A percentile compares a stretch with the other conserved stretches of the same genome.
These are phyloP conservation scores for Protodeltote pygarga DNA, from an alignment of 2,888 invertebrate species.

Conservation along the genomic window DNA sequence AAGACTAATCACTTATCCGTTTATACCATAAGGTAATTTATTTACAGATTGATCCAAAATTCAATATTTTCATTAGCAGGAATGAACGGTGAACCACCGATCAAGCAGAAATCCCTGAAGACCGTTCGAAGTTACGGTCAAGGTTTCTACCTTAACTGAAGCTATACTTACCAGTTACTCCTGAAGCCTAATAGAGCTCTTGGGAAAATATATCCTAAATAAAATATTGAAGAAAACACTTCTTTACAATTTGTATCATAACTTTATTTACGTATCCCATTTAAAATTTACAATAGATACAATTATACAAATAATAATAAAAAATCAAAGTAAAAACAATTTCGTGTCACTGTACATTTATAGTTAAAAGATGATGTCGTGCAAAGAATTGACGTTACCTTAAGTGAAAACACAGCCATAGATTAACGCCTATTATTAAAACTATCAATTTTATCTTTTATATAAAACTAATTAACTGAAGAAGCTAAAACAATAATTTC, in stretches of 20 bases:
- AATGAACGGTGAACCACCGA: too few species aligned
- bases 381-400: conserved; percentile 86
- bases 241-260: conserved; percentile 57
- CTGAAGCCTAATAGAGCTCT: too few species aligned
- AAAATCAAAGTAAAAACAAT: conserved; percentile 61
- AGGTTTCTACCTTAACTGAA: too few species aligned
- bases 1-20: too few species aligned
- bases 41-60: too few species aligned
- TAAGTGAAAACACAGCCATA: conserved; percentile 86
- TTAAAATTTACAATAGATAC: conserved; percentile 75
- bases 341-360: conserved; percentile 77
- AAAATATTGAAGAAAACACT: conserved; percentile 1
- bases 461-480: conserved; percentile 62
- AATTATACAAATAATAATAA: conserved; percentile 60
- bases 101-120: too few species aligned
- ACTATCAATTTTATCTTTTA: conserved; percentile 44
- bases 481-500: conserved; percentile 45
- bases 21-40: too few species aligned
- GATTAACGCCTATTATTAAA: conserved; percentile 72
- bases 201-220: background rate
- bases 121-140: background rate
- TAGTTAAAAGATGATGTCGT: conserved; percentile 80
- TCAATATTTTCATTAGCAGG: too few species aligned
- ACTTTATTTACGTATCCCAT: conserved; percentile 83
- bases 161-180: too few species aligned